Conservation (phyloP, 2,113 vertebrate genomes). For the Scytalopus superciliaris region DNA sequence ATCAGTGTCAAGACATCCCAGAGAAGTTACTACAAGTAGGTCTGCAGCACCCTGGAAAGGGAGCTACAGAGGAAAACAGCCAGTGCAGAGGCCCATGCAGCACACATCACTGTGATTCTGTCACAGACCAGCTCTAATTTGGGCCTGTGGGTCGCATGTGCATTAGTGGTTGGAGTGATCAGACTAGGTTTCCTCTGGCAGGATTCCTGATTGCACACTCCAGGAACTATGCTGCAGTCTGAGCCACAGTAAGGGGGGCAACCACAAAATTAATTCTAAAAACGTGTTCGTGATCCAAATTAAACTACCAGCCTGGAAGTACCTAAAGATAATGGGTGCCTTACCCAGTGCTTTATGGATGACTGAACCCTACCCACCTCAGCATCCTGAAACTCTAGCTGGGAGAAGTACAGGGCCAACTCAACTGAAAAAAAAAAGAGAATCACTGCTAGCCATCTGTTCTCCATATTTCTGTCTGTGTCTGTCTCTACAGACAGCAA, state of each 20-base stretch:
- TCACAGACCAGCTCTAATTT: neutral
- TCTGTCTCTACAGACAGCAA: neutral
- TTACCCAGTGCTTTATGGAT: neutral
- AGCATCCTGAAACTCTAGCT: neutral
- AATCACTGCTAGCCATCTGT: neutral
- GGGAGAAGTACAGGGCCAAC: neutral
- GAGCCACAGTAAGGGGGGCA: neutral
- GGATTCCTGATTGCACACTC: neutral
- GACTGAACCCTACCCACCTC: neutral
- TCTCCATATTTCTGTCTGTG: neutral
- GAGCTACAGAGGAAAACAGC: neutral
- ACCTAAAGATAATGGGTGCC: neutral
- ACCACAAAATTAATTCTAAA: neutral
- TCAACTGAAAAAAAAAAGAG: neutral
- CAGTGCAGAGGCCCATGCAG: neutral
- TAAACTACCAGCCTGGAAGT: neutral
- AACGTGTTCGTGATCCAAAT: neutral
- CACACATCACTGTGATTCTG: neutral
- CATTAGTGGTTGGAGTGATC: neutral
- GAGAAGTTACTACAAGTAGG: neutral
- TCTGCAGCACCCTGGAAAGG: neutral
- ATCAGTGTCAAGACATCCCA: neutral
- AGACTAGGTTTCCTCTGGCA: neutral
- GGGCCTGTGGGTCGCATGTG: fast-evolving
- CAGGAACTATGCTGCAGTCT: neutral